phyloP scores from a whole-genome alignment of 2,113 vertebrate genomes.

The Spea bombifrons region DNA sequence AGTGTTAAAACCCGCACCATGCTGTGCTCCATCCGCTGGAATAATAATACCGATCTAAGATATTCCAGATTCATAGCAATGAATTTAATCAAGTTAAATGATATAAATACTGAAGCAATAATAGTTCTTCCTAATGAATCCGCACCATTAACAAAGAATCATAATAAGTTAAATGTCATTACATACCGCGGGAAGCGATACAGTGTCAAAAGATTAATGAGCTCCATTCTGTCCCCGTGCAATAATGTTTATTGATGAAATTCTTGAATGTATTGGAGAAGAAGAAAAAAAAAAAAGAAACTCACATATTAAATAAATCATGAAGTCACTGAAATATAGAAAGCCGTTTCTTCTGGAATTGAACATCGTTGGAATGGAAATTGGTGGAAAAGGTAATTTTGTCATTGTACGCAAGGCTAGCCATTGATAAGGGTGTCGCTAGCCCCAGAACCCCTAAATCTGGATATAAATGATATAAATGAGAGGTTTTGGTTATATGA shows the following conservation, averaged over 20 bases:
- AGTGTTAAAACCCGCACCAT: background rate
- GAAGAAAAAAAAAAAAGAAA: no score
- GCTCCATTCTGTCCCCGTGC: constrained; percentile 54
- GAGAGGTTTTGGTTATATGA: no score
- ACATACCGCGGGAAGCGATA: constrained; percentile 46
- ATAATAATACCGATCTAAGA: constrained; percentile 13
- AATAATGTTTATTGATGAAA: constrained; percentile 55
- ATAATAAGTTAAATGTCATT: constrained; percentile 53
- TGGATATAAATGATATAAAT: no score
- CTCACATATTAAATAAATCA: background rate
- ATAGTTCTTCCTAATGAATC: constrained; percentile 52
- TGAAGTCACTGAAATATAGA: background rate
- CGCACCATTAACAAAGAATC: constrained; percentile 53
- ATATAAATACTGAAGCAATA: constrained; percentile 59
- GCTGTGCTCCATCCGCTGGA: background rate
- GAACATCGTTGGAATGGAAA: background rate
- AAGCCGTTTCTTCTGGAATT: background rate
- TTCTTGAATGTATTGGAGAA: constrained; percentile 49
- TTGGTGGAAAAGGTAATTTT: background rate
- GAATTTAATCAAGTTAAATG: constrained; percentile 35
- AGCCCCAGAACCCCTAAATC: no score
- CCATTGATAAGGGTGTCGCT: no score
- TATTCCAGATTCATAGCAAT: background rate
- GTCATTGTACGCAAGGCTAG: background rate
- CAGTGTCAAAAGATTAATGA: constrained; percentile 56